phyloP scores from a whole-genome alignment of 2,888 invertebrate species.

The Stegophylla sp. region DNA sequence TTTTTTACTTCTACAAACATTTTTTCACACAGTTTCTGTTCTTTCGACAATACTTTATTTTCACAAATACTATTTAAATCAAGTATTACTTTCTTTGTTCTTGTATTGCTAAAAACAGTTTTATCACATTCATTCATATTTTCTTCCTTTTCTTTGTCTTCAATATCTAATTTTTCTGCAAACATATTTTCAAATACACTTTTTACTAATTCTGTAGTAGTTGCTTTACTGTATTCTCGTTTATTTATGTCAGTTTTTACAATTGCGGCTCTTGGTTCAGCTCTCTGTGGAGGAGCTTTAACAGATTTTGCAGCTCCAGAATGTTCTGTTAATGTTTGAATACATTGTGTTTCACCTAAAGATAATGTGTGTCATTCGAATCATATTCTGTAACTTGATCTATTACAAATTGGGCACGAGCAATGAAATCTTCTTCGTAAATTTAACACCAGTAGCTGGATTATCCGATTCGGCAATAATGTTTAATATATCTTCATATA shows the following conservation, averaged over 20 bases:
- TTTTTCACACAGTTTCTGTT: not conserved
- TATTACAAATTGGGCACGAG: conserved; percentile 82
- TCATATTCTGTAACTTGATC: conserved; percentile 75
- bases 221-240: conserved; percentile 74
- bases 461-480: conserved; percentile 64
- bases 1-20: conserved; percentile 38
- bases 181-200: conserved; percentile 82
- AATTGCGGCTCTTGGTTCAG: no score
- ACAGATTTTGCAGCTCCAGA: conserved; percentile 74
- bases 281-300: conserved; percentile 66
- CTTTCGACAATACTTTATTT: conserved; percentile 19
- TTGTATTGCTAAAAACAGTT: conserved; percentile 61
- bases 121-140: conserved; percentile 65
- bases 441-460: conserved; percentile 65
- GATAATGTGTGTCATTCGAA: conserved; percentile 69
- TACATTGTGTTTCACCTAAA: conserved; percentile 76
- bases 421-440: conserved; percentile 78
- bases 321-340: conserved; percentile 76
- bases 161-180: conserved; percentile 74
- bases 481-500: conserved; percentile 80
- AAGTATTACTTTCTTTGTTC: not conserved
- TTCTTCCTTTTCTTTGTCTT: conserved; percentile 65
- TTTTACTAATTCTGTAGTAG: conserved; percentile 78
- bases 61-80: not conserved
- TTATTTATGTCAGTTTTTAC: conserved; percentile 43